phyloP scores from a whole-genome alignment of 1,140 invertebrate genomes.

The Samia ricini region DNA sequence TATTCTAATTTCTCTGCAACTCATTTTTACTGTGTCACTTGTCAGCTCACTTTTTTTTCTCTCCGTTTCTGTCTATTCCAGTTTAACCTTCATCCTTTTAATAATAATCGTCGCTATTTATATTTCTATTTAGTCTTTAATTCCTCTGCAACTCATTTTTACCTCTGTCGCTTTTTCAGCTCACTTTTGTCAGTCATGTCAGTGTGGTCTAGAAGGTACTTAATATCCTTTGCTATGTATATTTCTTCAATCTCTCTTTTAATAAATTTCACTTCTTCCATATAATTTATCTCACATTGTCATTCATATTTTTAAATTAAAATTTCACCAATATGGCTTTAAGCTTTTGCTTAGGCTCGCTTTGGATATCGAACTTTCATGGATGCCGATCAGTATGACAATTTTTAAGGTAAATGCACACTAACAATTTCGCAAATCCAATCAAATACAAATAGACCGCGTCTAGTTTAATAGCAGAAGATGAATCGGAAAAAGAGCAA shows the following conservation, averaged over 20 bases:
- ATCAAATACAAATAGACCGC: neutral
- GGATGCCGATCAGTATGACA: neutral
- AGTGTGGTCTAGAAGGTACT: too few species aligned
- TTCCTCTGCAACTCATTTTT: too few species aligned
- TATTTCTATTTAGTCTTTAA: too few species aligned
- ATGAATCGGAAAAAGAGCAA: too few species aligned
- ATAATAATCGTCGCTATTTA: too few species aligned
- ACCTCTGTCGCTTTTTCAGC: too few species aligned
- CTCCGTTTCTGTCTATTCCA: too few species aligned
- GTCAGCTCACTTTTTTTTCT: too few species aligned
- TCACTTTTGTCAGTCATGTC: too few species aligned
- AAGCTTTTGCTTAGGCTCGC: neutral
- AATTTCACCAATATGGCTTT: neutral
- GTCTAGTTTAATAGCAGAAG: neutral
- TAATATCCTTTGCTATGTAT: too few species aligned
- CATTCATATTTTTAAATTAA: neutral
- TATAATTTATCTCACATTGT: neutral
- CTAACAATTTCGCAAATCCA: neutral
- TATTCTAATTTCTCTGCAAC: neutral
- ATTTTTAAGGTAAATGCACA: neutral
- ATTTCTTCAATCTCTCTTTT: neutral
- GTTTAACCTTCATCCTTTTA: too few species aligned
- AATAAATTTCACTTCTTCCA: neutral
- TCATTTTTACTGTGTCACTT: neutral
- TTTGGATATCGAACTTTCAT: neutral